Conservation (phyloP, 1,140 invertebrate species). For the Apis cerana region DNA sequence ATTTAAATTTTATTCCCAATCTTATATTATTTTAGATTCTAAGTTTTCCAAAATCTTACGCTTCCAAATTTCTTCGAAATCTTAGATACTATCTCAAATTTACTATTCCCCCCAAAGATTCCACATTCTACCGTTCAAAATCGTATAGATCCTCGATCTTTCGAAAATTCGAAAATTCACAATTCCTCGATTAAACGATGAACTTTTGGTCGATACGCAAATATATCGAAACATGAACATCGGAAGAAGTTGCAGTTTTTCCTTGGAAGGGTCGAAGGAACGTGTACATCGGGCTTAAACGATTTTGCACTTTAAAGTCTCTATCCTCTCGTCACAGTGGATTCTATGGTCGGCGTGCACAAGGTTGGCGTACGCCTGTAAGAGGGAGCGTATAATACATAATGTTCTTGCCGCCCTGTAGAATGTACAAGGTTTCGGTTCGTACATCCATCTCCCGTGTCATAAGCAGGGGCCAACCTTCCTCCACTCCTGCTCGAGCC, state of each 20-base stretch:
- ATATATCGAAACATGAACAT: background rate
- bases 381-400: slow-evolving; percentile 68
- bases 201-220: no score
- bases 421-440: slow-evolving; percentile 67
- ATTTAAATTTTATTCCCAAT: no score
- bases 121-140: no score
- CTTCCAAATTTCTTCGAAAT: no score
- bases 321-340: slow-evolving; percentile 48
- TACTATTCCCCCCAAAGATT: no score
- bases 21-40: no score
- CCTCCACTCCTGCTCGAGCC: slow-evolving; percentile 49
- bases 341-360: slow-evolving; percentile 45
- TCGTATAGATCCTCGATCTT: no score
- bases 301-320: slow-evolving; percentile 46
- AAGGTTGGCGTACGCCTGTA: background rate
- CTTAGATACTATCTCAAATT: no score
- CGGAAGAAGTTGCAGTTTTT: background rate
- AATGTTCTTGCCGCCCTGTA: slow-evolving; percentile 68
- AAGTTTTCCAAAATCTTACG: no score
- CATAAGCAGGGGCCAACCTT: slow-evolving; percentile 65
- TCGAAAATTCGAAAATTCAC: no score
- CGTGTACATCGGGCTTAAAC: slow-evolving; percentile 19
- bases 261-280: background rate
- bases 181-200: no score
- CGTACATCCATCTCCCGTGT: slow-evolving; percentile 73